Evolutionary conservation across 2,797 vertebrate species (phyloP).

Genomic region (Hephaestus fuliginosus): DNA sequence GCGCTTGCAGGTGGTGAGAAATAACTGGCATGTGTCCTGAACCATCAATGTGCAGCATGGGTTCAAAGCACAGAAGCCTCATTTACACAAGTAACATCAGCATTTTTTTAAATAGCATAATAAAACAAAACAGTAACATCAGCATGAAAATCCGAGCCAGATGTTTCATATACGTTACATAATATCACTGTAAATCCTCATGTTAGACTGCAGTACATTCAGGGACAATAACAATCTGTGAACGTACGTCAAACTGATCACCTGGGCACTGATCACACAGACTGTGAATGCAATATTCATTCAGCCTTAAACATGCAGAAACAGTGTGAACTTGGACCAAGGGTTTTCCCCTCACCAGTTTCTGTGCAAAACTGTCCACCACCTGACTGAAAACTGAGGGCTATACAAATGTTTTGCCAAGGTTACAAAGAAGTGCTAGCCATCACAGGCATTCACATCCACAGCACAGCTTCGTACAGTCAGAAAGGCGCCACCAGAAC

Average conservation of each 20-base stretch:
- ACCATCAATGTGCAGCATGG: background rate
- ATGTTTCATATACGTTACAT: background rate
- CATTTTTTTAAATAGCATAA: too few relatives aligned
- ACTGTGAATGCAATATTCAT: background rate
- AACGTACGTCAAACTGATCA: slow-evolving; percentile 17
- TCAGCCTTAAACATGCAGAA: background rate
- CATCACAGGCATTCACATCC: background rate
- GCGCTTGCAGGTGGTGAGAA: background rate
- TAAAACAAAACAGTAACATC: background rate
- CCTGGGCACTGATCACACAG: background rate
- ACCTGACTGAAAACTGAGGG: background rate
- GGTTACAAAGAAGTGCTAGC: background rate
- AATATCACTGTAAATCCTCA: slow-evolving; percentile 3
- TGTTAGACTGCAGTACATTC: background rate
- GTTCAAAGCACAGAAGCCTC: background rate
- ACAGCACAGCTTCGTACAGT: background rate
- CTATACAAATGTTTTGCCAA: background rate
- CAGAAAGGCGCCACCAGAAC: background rate
- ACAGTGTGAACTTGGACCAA: background rate
- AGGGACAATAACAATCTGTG: background rate
- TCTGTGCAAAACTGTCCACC: background rate
- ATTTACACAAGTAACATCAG: background rate
- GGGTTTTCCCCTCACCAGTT: background rate
- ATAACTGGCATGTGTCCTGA: background rate
- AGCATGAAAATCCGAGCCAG: background rate